Percentiles rank a stretch among this genome's conserved stretches.
Conservation (phyloP, 2,888 invertebrate genomes). For the Agriopis aurantiaria region DNA sequence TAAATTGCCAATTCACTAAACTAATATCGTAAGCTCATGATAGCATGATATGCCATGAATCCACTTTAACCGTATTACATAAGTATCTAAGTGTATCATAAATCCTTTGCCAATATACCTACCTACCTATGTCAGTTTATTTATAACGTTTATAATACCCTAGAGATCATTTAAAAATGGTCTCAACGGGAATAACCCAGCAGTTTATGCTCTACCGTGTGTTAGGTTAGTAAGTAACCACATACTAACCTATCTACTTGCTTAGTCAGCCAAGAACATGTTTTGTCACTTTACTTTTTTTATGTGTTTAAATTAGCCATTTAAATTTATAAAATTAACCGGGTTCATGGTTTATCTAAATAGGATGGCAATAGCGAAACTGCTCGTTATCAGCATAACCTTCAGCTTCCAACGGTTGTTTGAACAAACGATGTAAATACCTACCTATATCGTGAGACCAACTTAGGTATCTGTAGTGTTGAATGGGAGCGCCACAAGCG, state of each 20-base stretch:
- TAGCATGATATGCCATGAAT: not conserved
- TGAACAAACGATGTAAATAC: conserved; percentile 40
- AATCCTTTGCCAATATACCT: too few relatives aligned
- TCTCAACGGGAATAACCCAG: too few relatives aligned
- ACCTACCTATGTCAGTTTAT: too few relatives aligned
- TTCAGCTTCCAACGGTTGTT: conserved; percentile 50
- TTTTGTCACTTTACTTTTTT: conserved; percentile 1
- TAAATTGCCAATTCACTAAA: not conserved
- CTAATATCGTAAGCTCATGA: not conserved
- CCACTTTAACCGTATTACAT: too few relatives aligned
- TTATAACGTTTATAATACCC: too few relatives aligned
- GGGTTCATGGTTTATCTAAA: conserved; percentile 42
- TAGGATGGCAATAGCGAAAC: conserved; percentile 42
- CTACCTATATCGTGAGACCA: not conserved
- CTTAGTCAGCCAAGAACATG: too few relatives aligned
- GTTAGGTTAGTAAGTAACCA: too few relatives aligned
- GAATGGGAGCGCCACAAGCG: not conserved
- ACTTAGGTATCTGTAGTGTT: not conserved
- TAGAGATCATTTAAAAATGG: too few relatives aligned
- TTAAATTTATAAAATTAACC: conserved; percentile 33
- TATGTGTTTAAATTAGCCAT: conserved; percentile 11
- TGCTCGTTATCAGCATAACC: conserved; percentile 63
- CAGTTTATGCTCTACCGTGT: too few relatives aligned
- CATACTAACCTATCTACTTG: too few relatives aligned
- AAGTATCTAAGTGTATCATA: too few relatives aligned